phyloP scores from a whole-genome alignment of 2,797 vertebrate genomes.

The Falco rusticolus region DNA sequence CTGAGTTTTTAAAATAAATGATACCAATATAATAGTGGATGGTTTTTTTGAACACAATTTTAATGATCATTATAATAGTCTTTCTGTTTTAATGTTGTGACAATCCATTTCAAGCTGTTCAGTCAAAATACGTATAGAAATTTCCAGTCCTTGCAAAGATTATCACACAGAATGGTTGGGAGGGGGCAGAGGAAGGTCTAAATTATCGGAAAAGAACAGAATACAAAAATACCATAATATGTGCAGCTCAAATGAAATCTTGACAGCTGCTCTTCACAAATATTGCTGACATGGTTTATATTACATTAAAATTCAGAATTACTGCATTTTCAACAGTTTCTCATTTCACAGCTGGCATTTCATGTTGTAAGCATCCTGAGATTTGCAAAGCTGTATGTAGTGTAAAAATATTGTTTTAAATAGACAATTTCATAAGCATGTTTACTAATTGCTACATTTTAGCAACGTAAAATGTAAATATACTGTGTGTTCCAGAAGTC shows the following conservation, averaged over 20 bases:
- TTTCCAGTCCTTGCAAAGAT: conserved; percentile 29
- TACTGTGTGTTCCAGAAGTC: conserved; percentile 26
- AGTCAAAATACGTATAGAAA: conserved; percentile 39
- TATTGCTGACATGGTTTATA: conserved; percentile 81
- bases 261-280: conserved; percentile 82
- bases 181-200: conserved; percentile 36
- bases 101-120: conserved; percentile 23
- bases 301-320: conserved; percentile 84
- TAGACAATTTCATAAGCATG: conserved; percentile 66
- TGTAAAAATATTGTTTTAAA: conserved; percentile 72
- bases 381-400: conserved; percentile 74
- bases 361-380: conserved; percentile 85
- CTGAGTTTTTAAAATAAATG: neutral
- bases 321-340: conserved; percentile 80
- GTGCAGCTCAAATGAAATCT: conserved; percentile 74
- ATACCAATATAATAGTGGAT: neutral
- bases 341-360: conserved; percentile 85
- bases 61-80: conserved; percentile 38
- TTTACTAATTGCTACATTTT: conserved; percentile 74
- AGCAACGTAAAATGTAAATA: conserved; percentile 68
- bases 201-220: conserved; percentile 69
- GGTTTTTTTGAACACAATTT: neutral
- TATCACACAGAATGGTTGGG: neutral
- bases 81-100: conserved; percentile 46
- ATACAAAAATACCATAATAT: conserved; percentile 77